These are phyloP conservation scores for Eciton burchellii DNA, from an alignment of 1,140 invertebrate species.

Conservation along the genomic window DNA sequence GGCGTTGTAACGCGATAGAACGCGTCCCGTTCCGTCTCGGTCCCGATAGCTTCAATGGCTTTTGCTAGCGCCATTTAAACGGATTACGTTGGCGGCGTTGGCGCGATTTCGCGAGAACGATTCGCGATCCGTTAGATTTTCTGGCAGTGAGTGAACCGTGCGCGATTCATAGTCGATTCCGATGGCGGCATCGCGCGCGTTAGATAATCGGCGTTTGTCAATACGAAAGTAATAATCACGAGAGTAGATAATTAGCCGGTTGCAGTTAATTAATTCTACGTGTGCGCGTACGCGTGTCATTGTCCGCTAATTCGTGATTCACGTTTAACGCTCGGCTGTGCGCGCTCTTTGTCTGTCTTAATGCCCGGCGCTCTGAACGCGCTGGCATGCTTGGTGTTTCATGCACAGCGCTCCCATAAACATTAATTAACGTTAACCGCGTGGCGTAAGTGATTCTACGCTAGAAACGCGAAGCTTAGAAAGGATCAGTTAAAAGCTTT, in stretches of 20 bases:
- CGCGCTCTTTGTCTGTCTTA: slow-evolving; percentile 21
- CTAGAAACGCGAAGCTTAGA: neutral
- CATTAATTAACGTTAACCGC: slow-evolving; percentile 16
- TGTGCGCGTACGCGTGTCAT: slow-evolving; percentile 1
- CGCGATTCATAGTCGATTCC: slow-evolving; percentile 7
- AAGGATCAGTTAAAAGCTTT: slow-evolving; percentile 5
- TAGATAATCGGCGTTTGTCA: slow-evolving; percentile 21
- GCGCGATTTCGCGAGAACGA: slow-evolving; percentile 35
- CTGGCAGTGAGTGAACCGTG: neutral
- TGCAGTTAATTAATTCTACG: slow-evolving; percentile 30
- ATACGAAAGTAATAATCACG: slow-evolving; percentile 26
- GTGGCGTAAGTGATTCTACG: slow-evolving; percentile 22
- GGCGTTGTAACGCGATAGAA: slow-evolving; percentile 36
- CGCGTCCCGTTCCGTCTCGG: slow-evolving; percentile 25
- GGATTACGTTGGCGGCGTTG: slow-evolving; percentile 12
- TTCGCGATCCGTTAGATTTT: slow-evolving; percentile 11
- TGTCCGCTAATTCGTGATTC: slow-evolving; percentile 39
- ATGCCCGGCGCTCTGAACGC: slow-evolving; percentile 14
- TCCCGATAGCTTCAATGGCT: slow-evolving; percentile 54
- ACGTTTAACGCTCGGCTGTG: slow-evolving; percentile 35
- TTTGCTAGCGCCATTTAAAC: slow-evolving; percentile 44
- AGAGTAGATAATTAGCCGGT: slow-evolving; percentile 17
- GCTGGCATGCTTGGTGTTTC: neutral
- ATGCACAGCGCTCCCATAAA: neutral
- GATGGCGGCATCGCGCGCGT: neutral